Evolutionary conservation across 2,797 vertebrate genomes (phyloP), one percentile per base, ranked within the genome.

Genomic region (Fundulus diaphanus): DNA sequence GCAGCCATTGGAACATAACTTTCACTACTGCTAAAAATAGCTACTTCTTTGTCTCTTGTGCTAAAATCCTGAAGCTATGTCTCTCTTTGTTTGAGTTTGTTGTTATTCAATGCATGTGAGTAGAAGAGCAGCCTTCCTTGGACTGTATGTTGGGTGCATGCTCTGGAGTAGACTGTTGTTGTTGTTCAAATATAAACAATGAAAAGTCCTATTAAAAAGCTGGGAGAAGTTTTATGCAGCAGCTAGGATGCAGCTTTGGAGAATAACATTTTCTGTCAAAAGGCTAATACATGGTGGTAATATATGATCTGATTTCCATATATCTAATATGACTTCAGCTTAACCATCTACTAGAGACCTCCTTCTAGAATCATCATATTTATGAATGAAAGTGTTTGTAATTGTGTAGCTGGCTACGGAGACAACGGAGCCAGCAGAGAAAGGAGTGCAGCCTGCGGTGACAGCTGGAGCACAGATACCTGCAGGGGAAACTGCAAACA

Each of bases 381-480:
- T 22, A 31, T 3, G 67, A 18, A 59, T 48, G 20, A 33, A 15
- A 68, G 27, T 68, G 0, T 66, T 20, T 77, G 2, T 20, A 1
- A 56, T 70, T 75, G 70, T 84, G 63, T 48, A 95, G 95, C 68
- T 93, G 31, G 83, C 90, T 5, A 29, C 79, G 51, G 95, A 96
- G 49, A 81, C 84, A n/a, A 73, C 31, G 0, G 95, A 96, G 57
- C 77, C 76, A 42, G 46, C 81, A n/a, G 95, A 95, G 29, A 93
- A 91, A 87, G 92, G 79, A 73, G 74, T 52, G 13, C 93, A 89
- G 67, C 24, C 83, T 7, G 89, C 82, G 35, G 65, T 22, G 31
- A 66, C 81, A 31, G 61, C 83, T 42, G 82, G 74, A 6, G 73
- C 84, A 40, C 44, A 83, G 29, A 79, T 74, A 1, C 90, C 83